These are phyloP conservation scores for Aphis craccivora DNA, from an alignment of 1,140 invertebrate genomes.

Conservation along the genomic window DNA sequence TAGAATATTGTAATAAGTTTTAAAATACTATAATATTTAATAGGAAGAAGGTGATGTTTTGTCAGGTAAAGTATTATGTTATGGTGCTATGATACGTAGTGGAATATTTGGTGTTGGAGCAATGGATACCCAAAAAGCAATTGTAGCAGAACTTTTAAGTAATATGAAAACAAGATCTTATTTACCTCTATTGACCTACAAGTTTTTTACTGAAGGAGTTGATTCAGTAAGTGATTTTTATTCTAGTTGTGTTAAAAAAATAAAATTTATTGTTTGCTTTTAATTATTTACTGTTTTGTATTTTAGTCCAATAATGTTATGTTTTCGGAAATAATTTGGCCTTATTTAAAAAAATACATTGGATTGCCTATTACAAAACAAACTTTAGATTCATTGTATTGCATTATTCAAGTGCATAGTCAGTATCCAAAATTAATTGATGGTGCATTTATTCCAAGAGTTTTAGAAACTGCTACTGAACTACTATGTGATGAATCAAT, in stretches of 20 bases:
- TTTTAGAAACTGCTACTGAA: conserved; percentile 27
- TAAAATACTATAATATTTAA: background rate
- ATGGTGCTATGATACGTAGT: conserved; percentile 53
- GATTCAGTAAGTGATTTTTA: conserved; percentile 30
- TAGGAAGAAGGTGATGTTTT: conserved; percentile 58
- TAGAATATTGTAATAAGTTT: background rate
- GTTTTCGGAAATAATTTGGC: conserved; percentile 51
- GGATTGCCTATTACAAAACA: conserved; percentile 40
- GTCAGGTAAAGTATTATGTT: conserved; percentile 51
- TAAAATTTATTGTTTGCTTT: background rate
- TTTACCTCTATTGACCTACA: conserved; percentile 53
- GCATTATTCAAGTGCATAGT: conserved; percentile 52
- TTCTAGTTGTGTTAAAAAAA: background rate
- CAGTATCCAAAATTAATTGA: conserved; percentile 46
- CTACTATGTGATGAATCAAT: conserved; percentile 54
- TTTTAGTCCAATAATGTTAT: conserved; percentile 50
- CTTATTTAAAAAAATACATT: conserved; percentile 48
- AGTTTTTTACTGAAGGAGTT: conserved; percentile 54
- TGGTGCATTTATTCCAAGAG: conserved; percentile 47
- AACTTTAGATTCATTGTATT: conserved; percentile 57
- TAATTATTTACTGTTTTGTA: background rate
- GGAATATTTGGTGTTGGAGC: conserved; percentile 35
- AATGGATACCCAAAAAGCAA: conserved; percentile 46
- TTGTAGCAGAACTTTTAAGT: conserved; percentile 48
- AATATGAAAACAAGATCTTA: conserved; percentile 56